These are phyloP conservation scores for Eulemur mongoz DNA, from an alignment of 2,797 vertebrate species.

Conservation along the genomic window DNA sequence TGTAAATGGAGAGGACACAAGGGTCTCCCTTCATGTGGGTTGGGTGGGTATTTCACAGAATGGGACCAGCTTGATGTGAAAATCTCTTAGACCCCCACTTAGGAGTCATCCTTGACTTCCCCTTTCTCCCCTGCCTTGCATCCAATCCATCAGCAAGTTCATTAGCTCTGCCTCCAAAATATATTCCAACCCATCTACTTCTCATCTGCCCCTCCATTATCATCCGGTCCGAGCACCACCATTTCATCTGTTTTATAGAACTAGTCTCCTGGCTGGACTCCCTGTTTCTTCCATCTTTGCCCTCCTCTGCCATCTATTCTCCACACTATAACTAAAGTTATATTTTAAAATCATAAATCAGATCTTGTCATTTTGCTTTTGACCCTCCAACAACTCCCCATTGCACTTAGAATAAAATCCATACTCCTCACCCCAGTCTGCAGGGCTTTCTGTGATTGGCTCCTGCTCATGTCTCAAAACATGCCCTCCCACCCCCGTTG, in stretches of 20 bases:
- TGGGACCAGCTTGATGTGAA: not conserved
- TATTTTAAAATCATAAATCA: slow-evolving; percentile 65
- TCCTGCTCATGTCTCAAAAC: not conserved
- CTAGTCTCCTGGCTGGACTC: not conserved
- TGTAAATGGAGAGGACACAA: not conserved
- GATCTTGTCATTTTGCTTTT: slow-evolving; percentile 45
- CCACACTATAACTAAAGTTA: slow-evolving; percentile 27
- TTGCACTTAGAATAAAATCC: slow-evolving; percentile 36
- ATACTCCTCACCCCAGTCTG: not conserved
- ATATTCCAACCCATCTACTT: not conserved
- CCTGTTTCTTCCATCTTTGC: not conserved
- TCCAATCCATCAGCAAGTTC: not conserved
- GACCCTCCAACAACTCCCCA: not conserved
- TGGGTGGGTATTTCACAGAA: not conserved
- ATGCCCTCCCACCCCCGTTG: rapidly evolving
- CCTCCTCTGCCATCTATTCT: not conserved
- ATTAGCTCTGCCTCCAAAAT: not conserved
- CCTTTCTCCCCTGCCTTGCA: not conserved
- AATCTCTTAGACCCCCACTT: not conserved
- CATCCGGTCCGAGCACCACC: not conserved
- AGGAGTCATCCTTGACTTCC: not conserved
- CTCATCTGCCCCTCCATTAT: not conserved
- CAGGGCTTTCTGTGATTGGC: not conserved
- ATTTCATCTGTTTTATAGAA: not conserved
- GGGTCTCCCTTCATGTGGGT: not conserved